phyloP scores from a whole-genome alignment of 2,888 invertebrate genomes.

The Scelioninae gen. 1 region DNA sequence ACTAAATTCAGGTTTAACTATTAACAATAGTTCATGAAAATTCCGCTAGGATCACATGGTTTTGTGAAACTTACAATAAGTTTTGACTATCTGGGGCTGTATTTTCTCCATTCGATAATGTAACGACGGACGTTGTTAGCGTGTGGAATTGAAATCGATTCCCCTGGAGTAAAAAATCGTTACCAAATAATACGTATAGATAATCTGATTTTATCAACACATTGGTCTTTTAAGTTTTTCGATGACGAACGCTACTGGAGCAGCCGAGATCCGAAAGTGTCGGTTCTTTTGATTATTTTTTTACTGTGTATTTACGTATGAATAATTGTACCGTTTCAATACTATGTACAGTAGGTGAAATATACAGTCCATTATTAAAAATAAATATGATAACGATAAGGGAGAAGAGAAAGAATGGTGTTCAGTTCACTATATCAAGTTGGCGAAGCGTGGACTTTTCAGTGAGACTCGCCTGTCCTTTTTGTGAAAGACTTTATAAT shows the following conservation, averaged over 20 bases:
- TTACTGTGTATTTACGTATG: conserved; percentile 48
- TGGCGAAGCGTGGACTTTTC: conserved; percentile 37
- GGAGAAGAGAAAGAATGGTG: conserved; percentile 13
- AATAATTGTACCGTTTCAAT: conserved; percentile 58
- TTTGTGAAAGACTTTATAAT: conserved; percentile 48
- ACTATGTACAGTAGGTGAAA: conserved; percentile 66
- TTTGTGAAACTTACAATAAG: no score
- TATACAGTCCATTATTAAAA: conserved; percentile 64
- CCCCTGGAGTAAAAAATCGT: conserved; percentile 28
- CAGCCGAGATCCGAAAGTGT: conserved; percentile 6
- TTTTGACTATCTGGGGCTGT: background rate
- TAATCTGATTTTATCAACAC: conserved; percentile 32
- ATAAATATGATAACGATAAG: conserved; percentile 29
- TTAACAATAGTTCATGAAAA: no score
- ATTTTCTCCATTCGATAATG: background rate
- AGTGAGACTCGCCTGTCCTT: conserved; percentile 58
- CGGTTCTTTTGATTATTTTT: conserved; percentile 51
- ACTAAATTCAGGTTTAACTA: no score
- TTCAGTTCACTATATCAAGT: conserved; percentile 10
- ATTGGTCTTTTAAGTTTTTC: conserved; percentile 22
- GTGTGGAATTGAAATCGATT: conserved; percentile 57
- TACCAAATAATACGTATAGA: conserved; percentile 62
- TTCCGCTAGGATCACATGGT: no score
- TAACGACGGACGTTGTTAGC: conserved; percentile 24
- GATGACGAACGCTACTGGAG: conserved; percentile 14